phyloP scores from a whole-genome alignment of 2,113 vertebrate genomes.

The Peucedramus taeniatus region DNA sequence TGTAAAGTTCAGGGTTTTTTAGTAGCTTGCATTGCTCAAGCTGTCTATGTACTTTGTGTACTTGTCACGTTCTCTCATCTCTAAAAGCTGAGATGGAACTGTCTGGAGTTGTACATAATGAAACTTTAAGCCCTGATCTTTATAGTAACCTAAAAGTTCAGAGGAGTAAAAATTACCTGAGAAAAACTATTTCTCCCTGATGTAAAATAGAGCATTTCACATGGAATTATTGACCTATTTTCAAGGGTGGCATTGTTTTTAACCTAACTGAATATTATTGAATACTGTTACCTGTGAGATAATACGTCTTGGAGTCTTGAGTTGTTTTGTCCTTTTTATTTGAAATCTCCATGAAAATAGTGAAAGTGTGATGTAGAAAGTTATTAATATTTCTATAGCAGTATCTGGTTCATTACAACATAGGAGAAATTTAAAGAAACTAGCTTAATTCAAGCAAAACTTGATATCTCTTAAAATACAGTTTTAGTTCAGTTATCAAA shows the following conservation, averaged over 20 bases:
- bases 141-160: background rate
- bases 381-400: background rate
- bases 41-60: background rate
- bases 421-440: background rate
- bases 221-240: background rate
- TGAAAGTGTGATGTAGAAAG: background rate
- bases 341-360: background rate
- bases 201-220: background rate
- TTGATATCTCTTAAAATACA: background rate
- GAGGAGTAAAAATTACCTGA: background rate
- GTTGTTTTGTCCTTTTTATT: background rate
- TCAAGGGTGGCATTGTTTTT: background rate
- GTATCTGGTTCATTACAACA: background rate
- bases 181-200: background rate
- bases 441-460: background rate
- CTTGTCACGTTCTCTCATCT: background rate
- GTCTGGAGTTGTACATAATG: background rate
- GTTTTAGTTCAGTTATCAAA: background rate
- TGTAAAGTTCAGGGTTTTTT: accelerated
- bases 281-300: background rate
- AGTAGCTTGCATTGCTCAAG: background rate
- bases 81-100: background rate
- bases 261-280: background rate
- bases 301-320: background rate
- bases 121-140: background rate